These are phyloP conservation scores for Oligia latruncula DNA, from an alignment of 2,888 invertebrate genomes.

Conservation along the genomic window DNA sequence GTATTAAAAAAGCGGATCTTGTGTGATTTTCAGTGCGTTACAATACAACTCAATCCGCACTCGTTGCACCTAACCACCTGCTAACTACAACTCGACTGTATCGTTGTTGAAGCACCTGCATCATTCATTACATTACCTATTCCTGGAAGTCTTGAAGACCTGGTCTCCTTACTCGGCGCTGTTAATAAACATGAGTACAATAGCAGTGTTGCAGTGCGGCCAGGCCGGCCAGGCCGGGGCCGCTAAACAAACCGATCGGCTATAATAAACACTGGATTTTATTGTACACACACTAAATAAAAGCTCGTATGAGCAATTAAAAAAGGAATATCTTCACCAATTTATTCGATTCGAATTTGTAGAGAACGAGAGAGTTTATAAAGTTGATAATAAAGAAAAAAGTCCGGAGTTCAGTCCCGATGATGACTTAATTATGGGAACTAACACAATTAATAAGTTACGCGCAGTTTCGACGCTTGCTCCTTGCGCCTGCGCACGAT, in stretches of 20 bases:
- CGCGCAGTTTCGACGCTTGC: constrained; percentile 39
- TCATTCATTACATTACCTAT: background rate
- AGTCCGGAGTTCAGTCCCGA: constrained; percentile 44
- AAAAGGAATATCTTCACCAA: constrained; percentile 64
- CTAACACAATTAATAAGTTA: constrained; percentile 68
- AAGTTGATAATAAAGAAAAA: constrained; percentile 65
- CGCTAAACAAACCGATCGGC: constrained; percentile 51
- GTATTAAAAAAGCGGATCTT: background rate
- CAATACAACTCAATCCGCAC: background rate
- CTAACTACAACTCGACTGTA: background rate
- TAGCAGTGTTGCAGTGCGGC: background rate
- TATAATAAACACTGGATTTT: constrained; percentile 62
- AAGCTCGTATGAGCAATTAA: constrained; percentile 63
- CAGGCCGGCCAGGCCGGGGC: background rate
- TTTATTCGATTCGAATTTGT: constrained; percentile 66
- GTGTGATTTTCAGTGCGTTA: background rate
- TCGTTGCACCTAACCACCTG: no score
- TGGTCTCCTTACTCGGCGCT: background rate
- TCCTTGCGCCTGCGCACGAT: constrained; percentile 26
- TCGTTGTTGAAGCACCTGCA: background rate
- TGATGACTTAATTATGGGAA: constrained; percentile 71
- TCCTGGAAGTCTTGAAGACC: constrained; percentile 3
- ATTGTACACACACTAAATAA: constrained; percentile 63
- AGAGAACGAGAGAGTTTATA: constrained; percentile 64
- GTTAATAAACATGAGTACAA: constrained; percentile 3